Conservation (phyloP, 2,113 vertebrate species). For the Mastomys coucha region DNA sequence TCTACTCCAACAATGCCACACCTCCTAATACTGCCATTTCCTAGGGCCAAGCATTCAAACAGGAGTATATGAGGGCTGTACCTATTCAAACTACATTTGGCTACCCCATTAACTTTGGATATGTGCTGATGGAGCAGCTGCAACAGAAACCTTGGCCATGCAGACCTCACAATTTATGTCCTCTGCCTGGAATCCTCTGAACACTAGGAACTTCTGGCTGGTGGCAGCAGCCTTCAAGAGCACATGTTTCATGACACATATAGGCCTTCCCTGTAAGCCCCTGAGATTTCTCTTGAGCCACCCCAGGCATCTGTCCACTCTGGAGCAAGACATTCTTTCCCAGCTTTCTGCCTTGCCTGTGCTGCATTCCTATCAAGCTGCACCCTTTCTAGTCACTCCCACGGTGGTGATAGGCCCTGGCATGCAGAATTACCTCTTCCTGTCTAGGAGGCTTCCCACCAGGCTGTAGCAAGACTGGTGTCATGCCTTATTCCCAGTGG, state of each 20-base stretch:
- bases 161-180: neutral
- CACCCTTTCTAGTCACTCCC: neutral
- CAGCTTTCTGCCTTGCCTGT: neutral
- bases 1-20: neutral
- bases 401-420: neutral
- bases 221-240: neutral
- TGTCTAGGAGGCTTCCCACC: accelerated
- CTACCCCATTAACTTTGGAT: neutral
- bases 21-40: neutral
- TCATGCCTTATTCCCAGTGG: neutral
- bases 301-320: neutral
- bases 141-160: neutral
- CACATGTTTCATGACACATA: neutral
- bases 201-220: neutral
- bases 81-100: neutral
- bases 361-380: neutral
- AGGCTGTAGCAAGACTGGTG: accelerated
- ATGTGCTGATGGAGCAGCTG: neutral
- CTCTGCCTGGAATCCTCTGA: neutral
- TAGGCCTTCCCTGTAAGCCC: neutral
- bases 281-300: neutral
- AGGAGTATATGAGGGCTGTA: neutral
- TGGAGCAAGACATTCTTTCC: neutral
- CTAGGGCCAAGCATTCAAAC: neutral
- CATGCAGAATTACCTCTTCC: neutral